Conservation (phyloP, 2,888 invertebrate genomes). For the Hemaris fuciformis region DNA sequence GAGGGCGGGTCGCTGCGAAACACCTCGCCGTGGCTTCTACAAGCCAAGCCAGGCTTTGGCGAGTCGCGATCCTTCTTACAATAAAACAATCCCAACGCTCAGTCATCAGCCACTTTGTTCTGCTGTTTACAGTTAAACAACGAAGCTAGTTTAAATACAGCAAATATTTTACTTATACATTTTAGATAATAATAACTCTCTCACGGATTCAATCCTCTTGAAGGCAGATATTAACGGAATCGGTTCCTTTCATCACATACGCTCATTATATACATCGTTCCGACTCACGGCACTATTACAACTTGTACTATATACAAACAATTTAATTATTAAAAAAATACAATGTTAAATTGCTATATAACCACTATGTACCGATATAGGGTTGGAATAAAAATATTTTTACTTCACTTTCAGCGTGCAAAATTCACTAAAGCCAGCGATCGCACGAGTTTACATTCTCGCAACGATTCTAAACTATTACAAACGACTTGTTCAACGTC, state of each 20-base stretch:
- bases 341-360: slow-evolving; percentile 73
- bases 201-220: slow-evolving; percentile 41
- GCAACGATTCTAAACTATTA: slow-evolving; percentile 54
- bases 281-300: slow-evolving; percentile 70
- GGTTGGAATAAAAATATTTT: slow-evolving; percentile 75
- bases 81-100: slow-evolving; percentile 28
- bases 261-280: slow-evolving; percentile 72
- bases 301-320: slow-evolving; percentile 82
- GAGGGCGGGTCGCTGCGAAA: slow-evolving; percentile 52
- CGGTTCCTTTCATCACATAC: slow-evolving; percentile 57
- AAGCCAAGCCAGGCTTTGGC: background rate
- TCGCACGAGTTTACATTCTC: slow-evolving; percentile 53
- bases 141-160: slow-evolving; percentile 74
- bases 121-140: slow-evolving; percentile 55
- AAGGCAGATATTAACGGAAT: slow-evolving; percentile 45
- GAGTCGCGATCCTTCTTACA: background rate
- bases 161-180: slow-evolving; percentile 65
- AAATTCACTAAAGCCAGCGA: slow-evolving; percentile 73
- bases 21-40: slow-evolving; percentile 43
- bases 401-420: slow-evolving; percentile 68
- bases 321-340: slow-evolving; percentile 73
- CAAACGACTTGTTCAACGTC: slow-evolving; percentile 29
- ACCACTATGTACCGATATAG: slow-evolving; percentile 72
- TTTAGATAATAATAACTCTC: slow-evolving; percentile 50
- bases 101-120: slow-evolving; percentile 67